A percentile compares a stretch with the other conserved stretches of the same genome.
These are phyloP conservation scores for Chiroxiphia lanceolata DNA, from an alignment of 2,797 vertebrate genomes.

Conservation along the genomic window DNA sequence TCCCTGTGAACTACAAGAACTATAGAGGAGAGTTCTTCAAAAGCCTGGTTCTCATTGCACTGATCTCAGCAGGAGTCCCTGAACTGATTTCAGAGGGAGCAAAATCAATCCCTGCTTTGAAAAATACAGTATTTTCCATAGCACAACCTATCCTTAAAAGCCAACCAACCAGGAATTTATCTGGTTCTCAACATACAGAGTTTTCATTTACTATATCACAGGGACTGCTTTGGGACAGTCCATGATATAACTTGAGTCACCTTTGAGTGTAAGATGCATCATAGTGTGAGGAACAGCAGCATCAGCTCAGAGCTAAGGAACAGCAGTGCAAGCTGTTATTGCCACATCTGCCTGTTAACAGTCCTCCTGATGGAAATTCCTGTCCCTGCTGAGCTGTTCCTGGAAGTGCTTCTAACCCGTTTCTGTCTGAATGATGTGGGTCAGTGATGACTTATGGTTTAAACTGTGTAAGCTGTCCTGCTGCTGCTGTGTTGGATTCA, in stretches of 20 bases:
- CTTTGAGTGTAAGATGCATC: not conserved
- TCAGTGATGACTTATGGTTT: not conserved
- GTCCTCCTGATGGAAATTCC: not conserved
- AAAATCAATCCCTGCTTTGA: slow-evolving; percentile 24
- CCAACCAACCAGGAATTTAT: not conserved
- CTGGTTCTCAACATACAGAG: not conserved
- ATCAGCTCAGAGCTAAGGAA: not conserved
- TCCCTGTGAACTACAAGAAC: not conserved
- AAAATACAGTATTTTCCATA: not conserved
- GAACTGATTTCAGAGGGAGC: slow-evolving; percentile 10
- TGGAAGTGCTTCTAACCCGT: not conserved
- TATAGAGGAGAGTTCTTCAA: not conserved
- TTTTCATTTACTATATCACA: not conserved
- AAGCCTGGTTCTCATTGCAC: not conserved
- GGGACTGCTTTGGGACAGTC: not conserved
- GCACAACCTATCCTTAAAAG: not conserved
- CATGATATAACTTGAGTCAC: not conserved
- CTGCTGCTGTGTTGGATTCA: not conserved
- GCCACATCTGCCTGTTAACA: not conserved
- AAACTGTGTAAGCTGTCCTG: not conserved
- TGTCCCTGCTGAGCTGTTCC: not conserved
- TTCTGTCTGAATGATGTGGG: not conserved
- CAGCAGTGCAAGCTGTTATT: not conserved
- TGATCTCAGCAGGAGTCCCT: slow-evolving; percentile 18
- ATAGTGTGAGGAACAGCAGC: not conserved